A percentile compares a stretch with the other conserved stretches of the same genome.
Conservation (phyloP, 2,888 invertebrate genomes). For the Yponomeuta cagnagella region DNA sequence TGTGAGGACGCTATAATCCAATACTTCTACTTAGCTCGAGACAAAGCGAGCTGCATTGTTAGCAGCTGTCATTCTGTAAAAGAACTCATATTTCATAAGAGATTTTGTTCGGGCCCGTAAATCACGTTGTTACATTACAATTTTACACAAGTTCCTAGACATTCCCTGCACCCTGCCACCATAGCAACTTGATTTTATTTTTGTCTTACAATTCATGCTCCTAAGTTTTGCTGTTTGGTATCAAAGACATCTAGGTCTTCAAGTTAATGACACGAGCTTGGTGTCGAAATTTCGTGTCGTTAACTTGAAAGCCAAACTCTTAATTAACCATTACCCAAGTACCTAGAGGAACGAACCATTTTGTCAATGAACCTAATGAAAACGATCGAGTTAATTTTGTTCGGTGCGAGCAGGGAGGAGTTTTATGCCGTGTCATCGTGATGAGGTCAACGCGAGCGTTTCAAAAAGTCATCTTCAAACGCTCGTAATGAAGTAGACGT, state of each 20-base stretch:
- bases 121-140: constrained; percentile 49
- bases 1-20: constrained; percentile 20
- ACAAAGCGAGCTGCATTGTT: constrained; percentile 55
- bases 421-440: constrained; percentile 34
- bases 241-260: no score
- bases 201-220: no score
- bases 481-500: constrained; percentile 41
- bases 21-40: constrained; percentile 31
- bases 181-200: not conserved
- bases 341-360: constrained; percentile 23
- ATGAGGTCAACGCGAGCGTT: constrained; percentile 29
- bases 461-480: constrained; percentile 33
- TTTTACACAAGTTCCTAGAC: constrained; percentile 24
- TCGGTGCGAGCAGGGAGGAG: constrained; percentile 14
- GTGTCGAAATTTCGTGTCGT: not conserved
- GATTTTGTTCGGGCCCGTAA: constrained; percentile 51
- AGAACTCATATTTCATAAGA: constrained; percentile 53
- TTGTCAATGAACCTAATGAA: constrained; percentile 34
- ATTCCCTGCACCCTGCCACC: not conserved
- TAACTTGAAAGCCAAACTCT: not conserved
- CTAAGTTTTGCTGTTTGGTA: no score
- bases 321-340: not conserved
- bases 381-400: constrained; percentile 40
- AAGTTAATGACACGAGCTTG: no score
- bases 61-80: constrained; percentile 53